These are phyloP conservation scores for Nymphalis polychloros DNA, from an alignment of 2,888 invertebrate genomes.

Conservation along the genomic window DNA sequence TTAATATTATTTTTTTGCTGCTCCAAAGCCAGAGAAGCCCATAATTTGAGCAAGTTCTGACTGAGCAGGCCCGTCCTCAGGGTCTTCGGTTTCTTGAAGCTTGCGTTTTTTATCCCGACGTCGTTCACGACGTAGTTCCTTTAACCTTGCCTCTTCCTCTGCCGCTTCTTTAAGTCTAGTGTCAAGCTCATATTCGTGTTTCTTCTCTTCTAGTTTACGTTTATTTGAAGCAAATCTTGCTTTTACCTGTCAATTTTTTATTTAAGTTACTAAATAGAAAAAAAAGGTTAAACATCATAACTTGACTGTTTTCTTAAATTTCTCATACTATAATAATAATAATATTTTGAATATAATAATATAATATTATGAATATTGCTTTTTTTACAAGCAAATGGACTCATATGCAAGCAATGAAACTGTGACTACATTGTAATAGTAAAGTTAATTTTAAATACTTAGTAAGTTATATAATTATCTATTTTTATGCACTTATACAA, in stretches of 20 bases:
- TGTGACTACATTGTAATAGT: no score
- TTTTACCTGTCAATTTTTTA: constrained; percentile 81
- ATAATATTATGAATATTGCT: no score
- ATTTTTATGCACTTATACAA: neutral
- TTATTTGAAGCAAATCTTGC: constrained; percentile 96
- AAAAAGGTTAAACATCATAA: neutral
- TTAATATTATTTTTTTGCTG: constrained; percentile 86
- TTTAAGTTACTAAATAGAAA: neutral
- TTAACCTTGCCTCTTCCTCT: constrained; percentile 97
- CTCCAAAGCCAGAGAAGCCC: constrained; percentile 97
- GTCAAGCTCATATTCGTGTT: constrained; percentile 97
- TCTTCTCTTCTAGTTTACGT: constrained; percentile 96
- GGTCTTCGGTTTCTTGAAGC: constrained; percentile 84
- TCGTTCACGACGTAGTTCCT: constrained; percentile 93
- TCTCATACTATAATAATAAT: no score
- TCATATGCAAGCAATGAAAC: no score
- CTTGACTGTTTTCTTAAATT: no score
- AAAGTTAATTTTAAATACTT: no score
- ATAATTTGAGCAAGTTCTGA: constrained; percentile 93
- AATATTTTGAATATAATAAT: no score
- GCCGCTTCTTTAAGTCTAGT: constrained; percentile 94
- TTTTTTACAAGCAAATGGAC: no score
- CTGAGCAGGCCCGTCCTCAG: constrained; percentile 77
- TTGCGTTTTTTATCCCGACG: constrained; percentile 94
- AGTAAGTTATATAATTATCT: no score